Evolutionary conservation across 2,797 vertebrate genomes (phyloP), one percentile per base, ranked within the genome.

Genomic region (Hoplostethus atlanticus): DNA sequence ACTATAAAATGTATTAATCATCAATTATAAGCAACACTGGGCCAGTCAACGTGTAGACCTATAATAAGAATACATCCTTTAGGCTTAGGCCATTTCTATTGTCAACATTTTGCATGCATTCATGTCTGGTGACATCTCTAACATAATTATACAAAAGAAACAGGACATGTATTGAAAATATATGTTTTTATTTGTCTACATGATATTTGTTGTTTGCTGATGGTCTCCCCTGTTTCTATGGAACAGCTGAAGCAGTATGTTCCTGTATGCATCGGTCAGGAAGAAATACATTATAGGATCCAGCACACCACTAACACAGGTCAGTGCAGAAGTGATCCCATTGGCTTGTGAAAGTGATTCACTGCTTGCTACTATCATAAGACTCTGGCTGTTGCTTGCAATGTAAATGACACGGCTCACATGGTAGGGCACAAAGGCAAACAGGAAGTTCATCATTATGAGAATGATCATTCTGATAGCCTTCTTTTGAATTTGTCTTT

Each of bases 281-380:
- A 94, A 93, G 74, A 95, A 95, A 78, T 95, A 95, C 91, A 95
- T 90, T 0, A 94, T 73, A 16, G 94, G 94, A 83, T 95, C 93
- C 75, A 95, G 77, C 8, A 94, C 59, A 3, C 86, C 88, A 21
- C 85, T 93, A 46, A 95, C 38, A 77, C 94, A 95, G 28, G 91
- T 95, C 17, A 95, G 76, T 3, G 94, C 93, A 16, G 94, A 94
- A 5, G 94, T 95, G 69, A 94, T 77, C 60, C 83, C 84, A 76
- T 95, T 95, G 56, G 83, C 79, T 60, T 75, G 79, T 42, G 67
- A 13, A 11, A 95, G 71, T 0, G 62, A 47, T 34, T 54, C 28
- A 5, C 0, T 44, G 31, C 25, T 71, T 0, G 5, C 59, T 21
- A 28, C 48, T 47, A 68, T 71, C 46, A 80, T 3, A 2, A 69